phyloP scores from a whole-genome alignment of 2,888 invertebrate genomes.

The Agriopis leucophaearia region DNA sequence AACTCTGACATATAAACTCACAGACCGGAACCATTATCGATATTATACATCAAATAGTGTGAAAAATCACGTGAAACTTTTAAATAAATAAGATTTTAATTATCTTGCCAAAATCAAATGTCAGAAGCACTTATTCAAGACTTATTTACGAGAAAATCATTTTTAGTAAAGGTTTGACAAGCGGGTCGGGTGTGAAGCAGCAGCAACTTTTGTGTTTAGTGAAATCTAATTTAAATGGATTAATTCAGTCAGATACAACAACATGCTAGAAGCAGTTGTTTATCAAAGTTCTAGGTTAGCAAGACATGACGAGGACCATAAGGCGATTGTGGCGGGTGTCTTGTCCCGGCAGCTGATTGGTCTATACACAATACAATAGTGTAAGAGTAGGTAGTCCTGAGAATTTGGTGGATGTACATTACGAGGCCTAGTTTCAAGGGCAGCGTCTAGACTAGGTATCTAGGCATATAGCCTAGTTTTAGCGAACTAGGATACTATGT shows the following conservation, averaged over 20 bases:
- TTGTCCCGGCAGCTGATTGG: neutral
- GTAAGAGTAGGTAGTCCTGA: slow-evolving; percentile 4
- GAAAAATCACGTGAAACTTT: neutral
- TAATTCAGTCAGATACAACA: too few relatives aligned
- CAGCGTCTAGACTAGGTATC: slow-evolving; percentile 59
- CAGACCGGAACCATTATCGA: neutral
- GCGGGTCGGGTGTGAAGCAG: too few relatives aligned
- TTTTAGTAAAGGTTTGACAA: too few relatives aligned
- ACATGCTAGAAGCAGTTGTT: too few relatives aligned
- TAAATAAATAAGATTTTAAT: too few relatives aligned
- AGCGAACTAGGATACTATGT: slow-evolving; percentile 14
- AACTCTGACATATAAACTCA: slow-evolving; percentile 20
- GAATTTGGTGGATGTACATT: slow-evolving; percentile 40
- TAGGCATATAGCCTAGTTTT: slow-evolving; percentile 11
- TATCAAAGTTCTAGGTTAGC: too few relatives aligned
- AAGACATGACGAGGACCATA: too few relatives aligned
- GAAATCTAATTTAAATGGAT: too few relatives aligned
- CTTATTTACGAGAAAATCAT: too few relatives aligned
- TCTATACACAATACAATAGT: neutral
- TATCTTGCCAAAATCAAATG: too few relatives aligned
- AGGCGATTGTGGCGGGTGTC: neutral
- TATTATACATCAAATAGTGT: neutral
- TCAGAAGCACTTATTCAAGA: too few relatives aligned
- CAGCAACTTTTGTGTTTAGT: too few relatives aligned
- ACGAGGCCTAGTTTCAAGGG: slow-evolving; percentile 51